Conservation (phyloP, 2,113 vertebrate genomes). For the Ancistrus triradiatus region DNA sequence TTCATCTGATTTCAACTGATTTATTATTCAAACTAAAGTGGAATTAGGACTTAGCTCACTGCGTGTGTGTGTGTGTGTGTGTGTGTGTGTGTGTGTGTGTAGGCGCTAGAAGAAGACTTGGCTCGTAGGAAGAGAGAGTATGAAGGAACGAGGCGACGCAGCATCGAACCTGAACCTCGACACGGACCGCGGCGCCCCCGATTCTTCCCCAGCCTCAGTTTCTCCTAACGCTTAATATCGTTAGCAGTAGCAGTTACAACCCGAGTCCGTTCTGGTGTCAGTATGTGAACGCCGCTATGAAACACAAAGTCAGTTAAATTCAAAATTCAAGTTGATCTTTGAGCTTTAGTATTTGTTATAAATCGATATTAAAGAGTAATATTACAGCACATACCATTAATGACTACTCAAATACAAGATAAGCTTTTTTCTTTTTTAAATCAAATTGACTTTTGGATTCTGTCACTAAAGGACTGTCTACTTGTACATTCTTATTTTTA, state of each 20-base stretch:
- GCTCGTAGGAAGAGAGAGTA: conserved; percentile 40
- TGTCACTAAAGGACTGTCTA: not conserved
- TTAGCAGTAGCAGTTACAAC: too few relatives aligned
- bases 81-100: conserved; percentile 12
- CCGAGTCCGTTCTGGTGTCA: too few relatives aligned
- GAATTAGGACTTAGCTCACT: not conserved
- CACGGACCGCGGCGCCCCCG: conserved; percentile 26
- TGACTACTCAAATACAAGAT: too few relatives aligned
- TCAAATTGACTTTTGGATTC: not conserved
- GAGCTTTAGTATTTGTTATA: too few relatives aligned
- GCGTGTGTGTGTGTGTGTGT: not conserved
- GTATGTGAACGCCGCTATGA: too few relatives aligned
- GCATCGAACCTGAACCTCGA: conserved; percentile 35
- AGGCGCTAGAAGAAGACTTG: conserved; percentile 66
- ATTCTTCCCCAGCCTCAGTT: conserved; percentile 52
- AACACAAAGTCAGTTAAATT: too few relatives aligned
- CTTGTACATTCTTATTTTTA: not conserved
- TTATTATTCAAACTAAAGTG: too few relatives aligned
- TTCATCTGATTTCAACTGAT: too few relatives aligned
- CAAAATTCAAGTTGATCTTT: too few relatives aligned
- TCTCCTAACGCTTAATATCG: too few relatives aligned
- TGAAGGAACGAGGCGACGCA: not conserved
- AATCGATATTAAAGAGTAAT: too few relatives aligned
- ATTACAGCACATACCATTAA: too few relatives aligned
- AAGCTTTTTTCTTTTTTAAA: not conserved